Base-by-base conservation (phyloP, 2,113 vertebrate genomes). In the Grallaria varia region DNA sequence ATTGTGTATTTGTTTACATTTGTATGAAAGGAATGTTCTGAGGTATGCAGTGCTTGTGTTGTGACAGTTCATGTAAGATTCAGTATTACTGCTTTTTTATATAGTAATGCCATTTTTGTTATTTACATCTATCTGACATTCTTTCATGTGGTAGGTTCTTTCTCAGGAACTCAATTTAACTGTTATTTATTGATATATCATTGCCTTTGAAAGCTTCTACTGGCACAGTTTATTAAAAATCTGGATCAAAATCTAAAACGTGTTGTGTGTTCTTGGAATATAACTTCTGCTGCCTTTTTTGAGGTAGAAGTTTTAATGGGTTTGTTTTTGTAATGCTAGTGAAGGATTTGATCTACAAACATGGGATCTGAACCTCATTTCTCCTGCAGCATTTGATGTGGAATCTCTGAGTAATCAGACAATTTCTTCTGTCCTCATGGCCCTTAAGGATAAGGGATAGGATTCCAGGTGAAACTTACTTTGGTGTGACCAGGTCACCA, bases 61-160 rank as follows among this genome's bases (percentile, higher is more conserved):
- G 98, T 98, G 98, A 98, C 98, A 98, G 98, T 98, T 98, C 98
- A 98, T 98, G 98, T 99, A 98, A 99, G 98, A 98, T 99, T 98
- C 98, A 99, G 98, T 98, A 98, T 98, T 98, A 98, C 84, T 52
- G 96, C 97, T 97, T 96, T 97, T 97, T 97, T 96, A 96, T 96
- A 97, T 97, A 97, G 97, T 96, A 95, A 97, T 90, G 96, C 97
- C 96, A 73, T 98, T 97, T 96, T 88, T 98, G 94, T 97, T 97
- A 98, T 97, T 97, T 97, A 96, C 96, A 98, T 97, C 90, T 95
- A 97, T 97, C 97, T 97, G 97, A 98, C 96, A 97, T 97, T 92
- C 95, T 98, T 97, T 97, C 95, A 97, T 98, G 98, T 98, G 98
- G 97, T 98, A 98, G 97, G 96, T 98, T 98, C 98, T 98, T 98